Evolutionary conservation across 2,888 invertebrate genomes (phyloP).

Genomic region (Athalia rosae): DNA sequence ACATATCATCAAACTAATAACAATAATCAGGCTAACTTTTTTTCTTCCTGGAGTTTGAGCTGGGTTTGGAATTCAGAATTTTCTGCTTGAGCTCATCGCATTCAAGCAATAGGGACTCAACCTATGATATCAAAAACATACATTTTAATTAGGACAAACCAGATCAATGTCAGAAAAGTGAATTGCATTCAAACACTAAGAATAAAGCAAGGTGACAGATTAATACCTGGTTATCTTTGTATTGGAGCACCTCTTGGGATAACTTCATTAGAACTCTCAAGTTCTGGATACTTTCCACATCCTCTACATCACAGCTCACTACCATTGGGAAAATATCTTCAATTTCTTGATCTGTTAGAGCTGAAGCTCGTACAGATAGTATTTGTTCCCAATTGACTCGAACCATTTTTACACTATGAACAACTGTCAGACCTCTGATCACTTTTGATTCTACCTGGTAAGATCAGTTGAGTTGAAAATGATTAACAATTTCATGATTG

Average conservation of each 20-base stretch:
- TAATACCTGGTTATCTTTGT: conserved; percentile 81
- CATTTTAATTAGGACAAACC: conserved; percentile 17
- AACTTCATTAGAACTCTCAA: conserved; percentile 77
- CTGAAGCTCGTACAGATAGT: conserved; percentile 57
- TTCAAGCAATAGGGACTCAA: conserved; percentile 75
- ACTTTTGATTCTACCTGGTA: neutral
- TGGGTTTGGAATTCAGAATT: conserved; percentile 48
- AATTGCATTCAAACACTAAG: neutral
- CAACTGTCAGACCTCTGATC: neutral
- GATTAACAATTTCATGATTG: neutral
- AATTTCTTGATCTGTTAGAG: conserved; percentile 77
- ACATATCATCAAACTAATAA: neutral
- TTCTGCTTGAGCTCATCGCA: conserved; percentile 73
- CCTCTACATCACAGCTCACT: conserved; percentile 79
- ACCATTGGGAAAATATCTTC: conserved; percentile 79
- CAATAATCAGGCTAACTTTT: conserved; percentile 22
- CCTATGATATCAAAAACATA: conserved; percentile 63
- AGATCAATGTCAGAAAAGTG: conserved; percentile 23
- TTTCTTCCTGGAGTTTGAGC: conserved; percentile 27
- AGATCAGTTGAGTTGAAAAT: too few species aligned
- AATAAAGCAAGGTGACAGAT: neutral
- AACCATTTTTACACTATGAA: conserved; percentile 52
- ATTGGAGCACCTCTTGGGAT: conserved; percentile 81
- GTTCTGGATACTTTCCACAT: conserved; percentile 77
- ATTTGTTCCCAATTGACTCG: conserved; percentile 63